Conservation (phyloP, 2,113 vertebrate genomes). For the Ophiodon elongatus region DNA sequence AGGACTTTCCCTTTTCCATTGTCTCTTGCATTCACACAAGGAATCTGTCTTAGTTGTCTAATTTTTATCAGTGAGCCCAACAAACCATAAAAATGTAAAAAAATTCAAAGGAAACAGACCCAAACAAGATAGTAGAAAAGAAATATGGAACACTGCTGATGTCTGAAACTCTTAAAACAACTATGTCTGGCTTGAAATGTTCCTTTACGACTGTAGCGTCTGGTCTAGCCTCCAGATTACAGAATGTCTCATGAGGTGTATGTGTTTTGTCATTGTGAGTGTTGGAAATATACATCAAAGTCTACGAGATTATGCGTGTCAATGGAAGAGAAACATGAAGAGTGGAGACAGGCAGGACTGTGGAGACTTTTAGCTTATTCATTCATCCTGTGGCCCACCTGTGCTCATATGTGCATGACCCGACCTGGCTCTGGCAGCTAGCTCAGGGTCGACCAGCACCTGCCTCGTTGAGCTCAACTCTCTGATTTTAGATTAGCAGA, state of each 20-base stretch:
- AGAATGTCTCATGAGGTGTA: constrained; percentile 24
- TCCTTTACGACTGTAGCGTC: background rate
- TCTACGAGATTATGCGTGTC: constrained; percentile 10
- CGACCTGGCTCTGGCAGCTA: constrained; percentile 31
- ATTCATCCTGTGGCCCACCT: constrained; percentile 69
- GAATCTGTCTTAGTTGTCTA: constrained; percentile 45
- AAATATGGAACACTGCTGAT: background rate
- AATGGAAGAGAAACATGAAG: constrained; percentile 9
- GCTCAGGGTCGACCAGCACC: constrained; percentile 57
- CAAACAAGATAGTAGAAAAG: constrained; percentile 17
- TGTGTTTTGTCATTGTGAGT: constrained; percentile 31
- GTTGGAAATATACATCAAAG: constrained; percentile 20
- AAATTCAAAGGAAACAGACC: constrained; percentile 25
- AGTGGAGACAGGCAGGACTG: constrained; percentile 30
- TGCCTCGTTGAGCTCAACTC: constrained; percentile 52
- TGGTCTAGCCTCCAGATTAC: constrained; percentile 9
- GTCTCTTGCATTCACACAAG: constrained; percentile 24
- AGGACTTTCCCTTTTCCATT: constrained; percentile 21
- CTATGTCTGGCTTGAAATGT: background rate
- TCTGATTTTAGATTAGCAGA: constrained; percentile 55
- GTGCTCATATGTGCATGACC: constrained; percentile 54
- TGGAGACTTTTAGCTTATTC: constrained; percentile 33
- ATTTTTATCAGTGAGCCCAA: constrained; percentile 31
- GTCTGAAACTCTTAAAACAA: constrained; percentile 9
- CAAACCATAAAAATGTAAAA: constrained; percentile 13